phyloP scores from a whole-genome alignment of 2,888 invertebrate species.

The Odontocerum albicorne region DNA sequence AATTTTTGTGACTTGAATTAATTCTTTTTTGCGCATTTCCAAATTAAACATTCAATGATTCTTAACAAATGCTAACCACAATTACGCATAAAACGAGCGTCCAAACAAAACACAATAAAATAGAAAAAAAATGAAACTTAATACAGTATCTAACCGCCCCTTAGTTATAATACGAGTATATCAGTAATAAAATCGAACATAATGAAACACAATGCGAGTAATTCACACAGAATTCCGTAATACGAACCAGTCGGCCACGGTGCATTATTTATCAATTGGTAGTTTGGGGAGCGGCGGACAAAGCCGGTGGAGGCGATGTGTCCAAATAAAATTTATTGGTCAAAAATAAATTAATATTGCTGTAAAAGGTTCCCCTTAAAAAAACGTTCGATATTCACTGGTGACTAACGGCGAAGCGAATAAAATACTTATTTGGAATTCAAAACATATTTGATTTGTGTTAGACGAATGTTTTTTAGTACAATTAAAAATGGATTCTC shows the following conservation, averaged over 20 bases:
- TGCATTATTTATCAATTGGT: constrained; percentile 33
- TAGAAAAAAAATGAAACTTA: neutral
- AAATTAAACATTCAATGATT: too few relatives aligned
- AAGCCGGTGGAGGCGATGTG: constrained; percentile 21
- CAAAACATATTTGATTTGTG: too few relatives aligned
- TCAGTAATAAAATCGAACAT: constrained; percentile 12
- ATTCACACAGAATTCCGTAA: constrained; percentile 25
- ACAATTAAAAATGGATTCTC: too few relatives aligned
- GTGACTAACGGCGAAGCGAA: too few relatives aligned
- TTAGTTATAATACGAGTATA: too few relatives aligned
- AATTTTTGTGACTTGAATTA: too few relatives aligned
- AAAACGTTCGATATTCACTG: too few relatives aligned
- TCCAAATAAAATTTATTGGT: constrained; percentile 36
- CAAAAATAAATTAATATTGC: constrained; percentile 19
- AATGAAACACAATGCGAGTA: constrained; percentile 24
- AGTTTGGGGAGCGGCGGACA: constrained; percentile 21
- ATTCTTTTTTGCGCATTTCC: too few relatives aligned
- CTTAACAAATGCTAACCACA: neutral
- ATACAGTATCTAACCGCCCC: neutral
- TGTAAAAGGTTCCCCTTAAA: too few relatives aligned
- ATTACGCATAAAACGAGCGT: neutral
- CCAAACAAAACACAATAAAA: neutral
- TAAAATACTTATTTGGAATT: too few relatives aligned
- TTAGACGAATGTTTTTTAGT: too few relatives aligned
- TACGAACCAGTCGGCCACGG: constrained; percentile 33